phyloP scores from a whole-genome alignment of 2,888 invertebrate genomes.

The Diplolepis rosae region DNA sequence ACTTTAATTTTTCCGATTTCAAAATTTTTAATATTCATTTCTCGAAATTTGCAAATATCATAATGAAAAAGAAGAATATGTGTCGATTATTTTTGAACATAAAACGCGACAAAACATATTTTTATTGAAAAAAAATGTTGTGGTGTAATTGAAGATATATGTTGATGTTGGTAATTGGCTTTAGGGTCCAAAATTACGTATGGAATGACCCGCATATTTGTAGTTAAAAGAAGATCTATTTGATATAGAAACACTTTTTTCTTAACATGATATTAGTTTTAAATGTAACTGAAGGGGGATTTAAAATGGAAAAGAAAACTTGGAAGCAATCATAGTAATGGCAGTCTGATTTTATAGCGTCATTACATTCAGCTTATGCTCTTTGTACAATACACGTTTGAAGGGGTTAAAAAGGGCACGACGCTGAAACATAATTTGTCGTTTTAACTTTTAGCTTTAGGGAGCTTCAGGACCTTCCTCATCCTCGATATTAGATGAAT shows the following conservation, averaged over 20 bases:
- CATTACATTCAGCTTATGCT: background rate
- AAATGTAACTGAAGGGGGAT: background rate
- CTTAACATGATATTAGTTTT: background rate
- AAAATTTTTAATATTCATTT: no score
- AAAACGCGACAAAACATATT: no score
- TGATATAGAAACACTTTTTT: background rate
- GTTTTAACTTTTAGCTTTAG: conserved; percentile 2
- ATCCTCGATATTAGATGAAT: background rate
- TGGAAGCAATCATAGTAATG: background rate
- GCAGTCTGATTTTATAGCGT: background rate
- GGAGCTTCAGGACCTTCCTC: background rate
- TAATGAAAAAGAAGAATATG: no score
- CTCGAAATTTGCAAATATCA: no score
- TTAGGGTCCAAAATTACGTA: no score
- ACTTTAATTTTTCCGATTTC: no score
- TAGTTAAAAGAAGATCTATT: no score
- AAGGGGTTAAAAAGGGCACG: conserved; percentile 5
- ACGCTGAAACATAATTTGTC: background rate
- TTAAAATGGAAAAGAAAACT: background rate
- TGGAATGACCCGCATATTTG: no score
- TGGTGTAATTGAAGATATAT: no score
- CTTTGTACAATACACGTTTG: background rate
- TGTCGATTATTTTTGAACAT: no score
- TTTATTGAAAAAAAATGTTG: no score
- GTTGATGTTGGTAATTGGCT: no score